These are phyloP conservation scores for Caenorhabditis imperialis DNA, from an alignment of 2,888 invertebrate species.

Conservation along the genomic window DNA sequence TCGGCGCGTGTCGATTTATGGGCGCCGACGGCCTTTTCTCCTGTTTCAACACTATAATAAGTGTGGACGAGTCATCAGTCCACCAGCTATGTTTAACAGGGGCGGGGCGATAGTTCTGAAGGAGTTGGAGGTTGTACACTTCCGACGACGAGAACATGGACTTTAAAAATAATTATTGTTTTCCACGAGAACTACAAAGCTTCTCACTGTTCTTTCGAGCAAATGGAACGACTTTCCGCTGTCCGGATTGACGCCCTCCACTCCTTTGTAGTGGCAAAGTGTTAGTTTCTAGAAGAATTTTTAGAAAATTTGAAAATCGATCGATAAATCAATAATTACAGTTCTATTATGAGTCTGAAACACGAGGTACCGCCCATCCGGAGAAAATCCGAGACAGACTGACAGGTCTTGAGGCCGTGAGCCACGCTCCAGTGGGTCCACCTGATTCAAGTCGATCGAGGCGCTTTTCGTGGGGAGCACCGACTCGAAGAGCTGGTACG, in stretches of 20 bases:
- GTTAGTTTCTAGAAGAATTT: conserved; percentile 8
- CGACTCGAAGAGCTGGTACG: conserved; percentile 9
- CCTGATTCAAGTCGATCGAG: too few relatives aligned
- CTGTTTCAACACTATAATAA: conserved; percentile 9
- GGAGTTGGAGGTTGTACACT: too few relatives aligned
- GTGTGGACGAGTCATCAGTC: conserved; percentile 30
- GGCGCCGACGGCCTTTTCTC: too few relatives aligned
- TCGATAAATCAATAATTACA: too few relatives aligned
- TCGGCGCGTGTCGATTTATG: too few relatives aligned
- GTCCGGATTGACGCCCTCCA: background rate
- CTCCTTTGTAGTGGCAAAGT: conserved; percentile 10
- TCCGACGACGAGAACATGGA: too few relatives aligned
- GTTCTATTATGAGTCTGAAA: conserved; percentile 20
- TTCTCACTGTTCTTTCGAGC: background rate
- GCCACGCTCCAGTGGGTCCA: too few relatives aligned
- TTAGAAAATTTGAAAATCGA: too few relatives aligned
- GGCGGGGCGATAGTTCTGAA: background rate
- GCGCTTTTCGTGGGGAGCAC: too few relatives aligned
- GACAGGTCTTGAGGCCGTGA: background rate
- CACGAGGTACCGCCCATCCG: conserved; percentile 19
- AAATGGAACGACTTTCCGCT: background rate
- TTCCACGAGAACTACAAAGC: too few relatives aligned
- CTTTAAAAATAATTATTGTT: too few relatives aligned
- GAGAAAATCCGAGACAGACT: conserved; percentile 30
- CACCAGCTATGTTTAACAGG: too few relatives aligned